phyloP scores from a whole-genome alignment of 1,140 invertebrate species.

The Hycleus phaleratus region DNA sequence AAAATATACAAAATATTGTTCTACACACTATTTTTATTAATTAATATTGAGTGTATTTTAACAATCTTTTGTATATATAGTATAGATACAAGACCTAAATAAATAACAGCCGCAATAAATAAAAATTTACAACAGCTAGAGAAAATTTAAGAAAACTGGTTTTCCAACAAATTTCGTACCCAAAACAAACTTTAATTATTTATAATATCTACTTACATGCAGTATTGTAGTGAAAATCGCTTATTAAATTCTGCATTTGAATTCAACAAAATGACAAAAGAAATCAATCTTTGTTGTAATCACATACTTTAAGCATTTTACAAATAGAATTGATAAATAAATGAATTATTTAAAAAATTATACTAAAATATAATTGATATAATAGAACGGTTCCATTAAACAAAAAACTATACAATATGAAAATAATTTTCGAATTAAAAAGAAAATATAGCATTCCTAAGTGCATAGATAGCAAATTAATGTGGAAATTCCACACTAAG shows the following conservation, averaged over 20 bases:
- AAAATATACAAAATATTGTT: not conserved
- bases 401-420: slow-evolving; percentile 11
- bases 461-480: slow-evolving; percentile 6
- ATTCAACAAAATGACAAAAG: not conserved
- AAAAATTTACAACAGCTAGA: slow-evolving; percentile 7
- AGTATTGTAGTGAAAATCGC: not conserved
- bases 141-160: slow-evolving; percentile 7
- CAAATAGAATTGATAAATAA: slow-evolving; percentile 8
- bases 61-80: not conserved
- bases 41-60: no score
- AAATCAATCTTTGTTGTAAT: slow-evolving; percentile 7
- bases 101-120: slow-evolving; percentile 6
- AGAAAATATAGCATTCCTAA: slow-evolving; percentile 8
- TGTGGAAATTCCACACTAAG: slow-evolving; percentile 11
- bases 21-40: no score
- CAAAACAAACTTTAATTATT: slow-evolving; percentile 2
- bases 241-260: slow-evolving; percentile 8
- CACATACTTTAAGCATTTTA: slow-evolving; percentile 11
- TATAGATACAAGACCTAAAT: slow-evolving; percentile 2
- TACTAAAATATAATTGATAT: not conserved
- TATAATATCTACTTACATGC: slow-evolving; percentile 7
- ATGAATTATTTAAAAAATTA: slow-evolving; percentile 9
- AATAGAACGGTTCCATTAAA: slow-evolving; percentile 1
- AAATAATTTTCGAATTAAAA: slow-evolving; percentile 5
- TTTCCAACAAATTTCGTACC: no score